Evolutionary conservation across 2,888 invertebrate species (phyloP), one percentile per base, ranked within the genome.

Genomic region (Acleris literana): DNA sequence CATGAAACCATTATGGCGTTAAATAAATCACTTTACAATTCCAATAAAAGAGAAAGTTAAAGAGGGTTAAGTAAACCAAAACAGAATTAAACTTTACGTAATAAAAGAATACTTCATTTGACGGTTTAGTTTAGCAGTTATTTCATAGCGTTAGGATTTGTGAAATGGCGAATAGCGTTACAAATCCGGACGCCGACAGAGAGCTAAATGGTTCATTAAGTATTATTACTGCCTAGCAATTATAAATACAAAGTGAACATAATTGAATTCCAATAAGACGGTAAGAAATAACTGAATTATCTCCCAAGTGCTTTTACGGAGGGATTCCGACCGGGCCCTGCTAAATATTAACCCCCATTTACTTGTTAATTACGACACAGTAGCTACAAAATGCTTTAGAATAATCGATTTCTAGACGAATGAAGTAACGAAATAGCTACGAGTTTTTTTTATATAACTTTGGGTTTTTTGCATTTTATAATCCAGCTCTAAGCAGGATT

Each of bases 181-280:
- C 53, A 53, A 53, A n/a, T 25, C 22, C 25, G 29, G 49, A 20
- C 49, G 20, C 11, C 18, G 7, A 20, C 20, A 13, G n/a, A 20
- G 20, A 49, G 5, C 49, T 20, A 20, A 57, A 66, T 61, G 61
- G 65, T 61, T 61, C 65, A 66, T 61, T 61, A 51, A 60, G 46
- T 56, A 65, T 66, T 46, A 57, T 55, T 66, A 66, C 52, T 56
- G 61, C 56, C 61, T 56, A 61, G 61, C 65, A 66, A 66, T 66
- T 66, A 66, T 66, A 66, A 61, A 61, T 61, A 66, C 65, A 66
- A 66, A 66, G 65, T 66, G 65, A 66, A 61, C 65, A 52, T 66
- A 66, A 66, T 66, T 66, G 65, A 66, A 66, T 66, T 53, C 52
- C 61, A 66, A 66, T 66, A 66, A 66, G 65, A 66, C 65, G 65